Evolutionary conservation across 1,140 invertebrate genomes (phyloP).

Genomic region (Ostrea denselamellosa): DNA sequence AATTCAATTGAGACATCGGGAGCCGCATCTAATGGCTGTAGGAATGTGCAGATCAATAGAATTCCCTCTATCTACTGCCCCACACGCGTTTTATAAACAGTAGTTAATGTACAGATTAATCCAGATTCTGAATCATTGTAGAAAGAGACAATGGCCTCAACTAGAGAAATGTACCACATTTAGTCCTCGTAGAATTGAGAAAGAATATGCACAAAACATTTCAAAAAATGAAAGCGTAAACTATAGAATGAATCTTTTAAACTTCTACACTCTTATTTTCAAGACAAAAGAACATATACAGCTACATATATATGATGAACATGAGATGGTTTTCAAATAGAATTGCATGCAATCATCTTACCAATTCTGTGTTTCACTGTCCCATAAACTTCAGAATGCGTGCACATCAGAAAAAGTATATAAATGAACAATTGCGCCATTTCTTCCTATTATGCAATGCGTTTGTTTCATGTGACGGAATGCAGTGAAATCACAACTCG

Average conservation of each 20-base stretch:
- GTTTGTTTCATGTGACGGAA: background rate
- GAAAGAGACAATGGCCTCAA: background rate
- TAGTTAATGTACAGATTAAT: background rate
- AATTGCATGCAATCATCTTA: background rate
- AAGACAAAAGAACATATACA: background rate
- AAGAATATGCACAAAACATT: background rate
- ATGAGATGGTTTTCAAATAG: background rate
- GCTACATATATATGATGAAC: background rate
- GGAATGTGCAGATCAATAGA: constrained; percentile 26
- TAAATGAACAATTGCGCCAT: background rate
- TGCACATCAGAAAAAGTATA: background rate
- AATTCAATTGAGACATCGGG: constrained; percentile 32
- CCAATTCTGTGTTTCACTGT: background rate
- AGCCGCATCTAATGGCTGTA: constrained; percentile 1
- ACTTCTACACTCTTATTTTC: background rate
- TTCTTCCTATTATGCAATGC: constrained; percentile 14
- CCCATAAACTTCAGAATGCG: background rate
- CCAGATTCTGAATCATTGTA: background rate
- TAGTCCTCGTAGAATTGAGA: background rate
- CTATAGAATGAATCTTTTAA: background rate
- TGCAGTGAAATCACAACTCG: background rate
- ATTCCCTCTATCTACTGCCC: constrained; percentile 1
- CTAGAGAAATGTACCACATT: no score
- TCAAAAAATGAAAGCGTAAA: no score
- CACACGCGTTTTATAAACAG: constrained; percentile 10